phyloP scores from a whole-genome alignment of 30 jellyfish, hydroid and myxozoan species.

The Chironex yamaguchii region DNA sequence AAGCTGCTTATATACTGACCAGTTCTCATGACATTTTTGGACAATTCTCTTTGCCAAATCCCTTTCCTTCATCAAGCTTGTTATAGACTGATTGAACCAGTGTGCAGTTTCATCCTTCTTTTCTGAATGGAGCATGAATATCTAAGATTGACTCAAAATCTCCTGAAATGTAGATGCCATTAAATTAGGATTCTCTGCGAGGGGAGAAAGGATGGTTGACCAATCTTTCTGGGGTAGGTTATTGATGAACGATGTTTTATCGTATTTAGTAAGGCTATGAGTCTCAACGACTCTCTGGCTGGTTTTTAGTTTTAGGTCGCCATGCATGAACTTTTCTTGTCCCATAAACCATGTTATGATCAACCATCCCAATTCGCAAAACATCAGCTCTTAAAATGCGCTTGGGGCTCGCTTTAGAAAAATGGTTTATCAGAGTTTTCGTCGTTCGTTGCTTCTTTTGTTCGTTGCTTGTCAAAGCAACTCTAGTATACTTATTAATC shows the following conservation, averaged over 20 bases:
- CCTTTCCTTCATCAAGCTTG: conserved; percentile 41
- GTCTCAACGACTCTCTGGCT: conserved; percentile 9
- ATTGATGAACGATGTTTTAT: conserved; percentile 17
- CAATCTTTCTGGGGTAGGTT: conserved; percentile 57
- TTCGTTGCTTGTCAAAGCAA: conserved; percentile 7
- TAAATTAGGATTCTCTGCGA: conserved; percentile 44
- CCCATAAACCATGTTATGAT: conserved; percentile 20
- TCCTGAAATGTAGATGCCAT: conserved; percentile 54
- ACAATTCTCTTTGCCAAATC: conserved; percentile 34
- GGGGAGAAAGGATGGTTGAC: conserved; percentile 54
- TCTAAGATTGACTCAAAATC: conserved; percentile 35
- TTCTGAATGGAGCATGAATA: conserved; percentile 10
- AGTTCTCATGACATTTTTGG: not conserved
- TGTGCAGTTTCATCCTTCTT: conserved; percentile 33
- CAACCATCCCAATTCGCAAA: conserved; percentile 15
- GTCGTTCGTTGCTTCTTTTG: not conserved
- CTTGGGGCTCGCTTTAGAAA: conserved; percentile 30
- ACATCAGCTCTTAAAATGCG: conserved; percentile 31
- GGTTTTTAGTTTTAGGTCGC: not conserved
- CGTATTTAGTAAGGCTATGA: conserved; percentile 12
- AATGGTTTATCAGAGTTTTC: conserved; percentile 44
- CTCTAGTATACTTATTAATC: conserved; percentile 17
- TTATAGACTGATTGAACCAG: conserved; percentile 33
- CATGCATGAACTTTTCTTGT: conserved; percentile 10
- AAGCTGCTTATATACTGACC: conserved; percentile 9